Evolutionary conservation across 2,797 vertebrate genomes (phyloP), one percentile per base, ranked within the genome.

Genomic region (Tolypeutes matacus): DNA sequence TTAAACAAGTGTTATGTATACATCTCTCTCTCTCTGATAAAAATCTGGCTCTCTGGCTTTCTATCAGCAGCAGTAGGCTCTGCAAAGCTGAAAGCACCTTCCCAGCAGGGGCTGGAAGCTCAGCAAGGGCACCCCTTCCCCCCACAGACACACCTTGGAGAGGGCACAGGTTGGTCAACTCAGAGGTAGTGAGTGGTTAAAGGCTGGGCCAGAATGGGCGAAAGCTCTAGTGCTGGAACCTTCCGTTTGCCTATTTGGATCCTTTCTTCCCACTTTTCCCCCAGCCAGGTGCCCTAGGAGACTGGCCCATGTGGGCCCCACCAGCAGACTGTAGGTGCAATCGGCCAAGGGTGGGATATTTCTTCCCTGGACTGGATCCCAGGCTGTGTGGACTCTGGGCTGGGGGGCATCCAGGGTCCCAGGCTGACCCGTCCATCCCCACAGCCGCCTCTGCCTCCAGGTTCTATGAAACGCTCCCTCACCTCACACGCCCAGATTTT

Each of bases 21-120:
- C 80, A 49, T 70, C 60, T n/a, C n/a, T n/a, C n/a, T n/a, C n/a
- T n/a, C n/a, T n/a, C n/a, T n/a, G n/a, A 89, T 77, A 77, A 86
- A 95, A 92, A 77, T 78, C 56, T 53, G 20, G 13, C 72, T 89
- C 70, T 49, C 51, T 73, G 75, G n/a, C 36, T 58, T 91, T 89
- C 46, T n/a, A 20, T n/a, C 58, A 62, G 80, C 62, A 93, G 25
- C 29, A 8, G 0, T 21, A 11, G 15, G 3, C 29, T 51, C 93
- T 56, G 31, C 3, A 4, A 56, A 80, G 13, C 46, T 62, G 10
- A 69, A 20, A 51, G 3, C 36, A 15, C 20, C 0, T 5, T 51
- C 21, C 49, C 70, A 25, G 56, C 21, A 8, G 29, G 72, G 34
- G 29, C 51, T 46, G n/a, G 42, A 1, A n/a, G 11, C 36, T 73